These are phyloP conservation scores for Nipponia nippon DNA, from an alignment of 2,113 vertebrate species.

Conservation along the genomic window DNA sequence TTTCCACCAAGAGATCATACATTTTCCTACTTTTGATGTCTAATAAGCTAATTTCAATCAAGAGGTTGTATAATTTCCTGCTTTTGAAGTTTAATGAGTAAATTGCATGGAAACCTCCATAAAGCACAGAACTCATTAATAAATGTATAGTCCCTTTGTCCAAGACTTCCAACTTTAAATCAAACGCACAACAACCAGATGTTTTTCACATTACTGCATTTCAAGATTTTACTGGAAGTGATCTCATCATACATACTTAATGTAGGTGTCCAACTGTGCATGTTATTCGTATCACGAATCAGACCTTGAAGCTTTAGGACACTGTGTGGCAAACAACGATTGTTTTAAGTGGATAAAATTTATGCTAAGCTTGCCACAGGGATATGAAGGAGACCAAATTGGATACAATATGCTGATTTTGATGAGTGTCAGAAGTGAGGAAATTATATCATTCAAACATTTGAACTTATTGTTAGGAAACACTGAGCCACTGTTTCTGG, in stretches of 20 bases:
- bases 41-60: conserved; percentile 15
- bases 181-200: conserved; percentile 73
- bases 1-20: background rate
- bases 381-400: conserved; percentile 12
- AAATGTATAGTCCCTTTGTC: conserved; percentile 61
- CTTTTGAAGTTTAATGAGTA: conserved; percentile 50
- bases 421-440: conserved; percentile 49
- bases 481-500: conserved; percentile 35
- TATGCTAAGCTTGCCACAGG: background rate
- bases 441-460: conserved; percentile 30
- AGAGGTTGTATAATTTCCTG: background rate
- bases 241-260: conserved; percentile 75
- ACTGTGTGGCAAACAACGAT: conserved; percentile 15
- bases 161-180: conserved; percentile 72
- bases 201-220: conserved; percentile 76
- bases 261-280: conserved; percentile 65
- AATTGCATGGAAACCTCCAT: conserved; percentile 52
- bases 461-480: background rate
- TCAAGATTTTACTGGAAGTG: conserved; percentile 79
- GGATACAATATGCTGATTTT: conserved; percentile 4
- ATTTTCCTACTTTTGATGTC: conserved; percentile 24
- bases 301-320: conserved; percentile 43
- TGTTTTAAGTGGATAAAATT: conserved; percentile 46
- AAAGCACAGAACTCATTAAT: conserved; percentile 58
- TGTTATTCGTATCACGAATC: conserved; percentile 68